A percentile compares a stretch with the other conserved stretches of the same genome.
These are phyloP conservation scores for Drosophila nannoptera DNA, from an alignment of 1,140 invertebrate species.

Conservation along the genomic window DNA sequence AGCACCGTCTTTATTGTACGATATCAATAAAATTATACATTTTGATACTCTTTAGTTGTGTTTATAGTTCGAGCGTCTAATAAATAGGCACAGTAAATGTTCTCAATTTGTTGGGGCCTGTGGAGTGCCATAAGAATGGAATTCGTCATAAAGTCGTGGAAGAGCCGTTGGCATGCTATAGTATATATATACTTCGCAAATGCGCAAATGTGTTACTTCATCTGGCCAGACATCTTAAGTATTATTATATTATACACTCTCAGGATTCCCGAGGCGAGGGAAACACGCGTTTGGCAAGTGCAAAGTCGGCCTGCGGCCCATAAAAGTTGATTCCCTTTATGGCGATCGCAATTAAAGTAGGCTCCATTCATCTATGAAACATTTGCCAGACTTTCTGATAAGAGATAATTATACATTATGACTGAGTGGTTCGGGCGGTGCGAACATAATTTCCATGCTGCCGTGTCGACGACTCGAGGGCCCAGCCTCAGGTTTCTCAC, in stretches of 20 bases:
- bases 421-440: conserved; percentile 26
- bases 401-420: conserved; percentile 47
- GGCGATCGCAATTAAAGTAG: conserved; percentile 37
- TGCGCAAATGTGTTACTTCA: conserved; percentile 15
- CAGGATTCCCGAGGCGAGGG: conserved; percentile 19
- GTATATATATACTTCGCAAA: conserved; percentile 35
- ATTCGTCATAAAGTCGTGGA: too few species aligned
- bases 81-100: too few species aligned
- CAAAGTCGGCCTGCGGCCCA: conserved; percentile 45
- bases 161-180: background rate
- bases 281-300: conserved; percentile 48
- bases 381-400: conserved; percentile 41
- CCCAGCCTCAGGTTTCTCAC: conserved; percentile 1
- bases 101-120: too few species aligned
- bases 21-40: too few species aligned
- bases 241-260: conserved; percentile 13
- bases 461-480: conserved; percentile 36
- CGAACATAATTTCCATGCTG: conserved; percentile 45
- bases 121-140: too few species aligned
- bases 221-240: conserved; percentile 23
- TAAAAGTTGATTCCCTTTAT: conserved; percentile 50
- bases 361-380: conserved; percentile 44
- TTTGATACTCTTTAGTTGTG: too few species aligned
- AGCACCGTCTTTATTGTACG: too few species aligned
- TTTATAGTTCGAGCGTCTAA: too few species aligned